Conservation (phyloP, 2,888 invertebrate species). For the Sphaerophoria rueppellii region DNA sequence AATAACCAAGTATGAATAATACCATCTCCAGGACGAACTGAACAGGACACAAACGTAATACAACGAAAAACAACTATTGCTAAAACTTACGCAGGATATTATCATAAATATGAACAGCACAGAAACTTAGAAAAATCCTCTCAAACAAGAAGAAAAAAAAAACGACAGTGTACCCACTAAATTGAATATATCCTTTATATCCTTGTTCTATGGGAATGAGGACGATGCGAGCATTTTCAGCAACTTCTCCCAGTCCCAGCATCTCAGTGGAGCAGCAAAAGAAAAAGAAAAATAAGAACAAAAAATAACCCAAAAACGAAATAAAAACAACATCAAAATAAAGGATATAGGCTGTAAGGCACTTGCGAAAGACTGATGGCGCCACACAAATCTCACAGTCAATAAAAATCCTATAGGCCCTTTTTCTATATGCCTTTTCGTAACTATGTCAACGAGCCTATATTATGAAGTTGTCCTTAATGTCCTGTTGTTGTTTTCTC, state of each 20-base stretch:
- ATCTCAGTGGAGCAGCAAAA: slow-evolving; percentile 51
- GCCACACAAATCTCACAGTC: slow-evolving; percentile 75
- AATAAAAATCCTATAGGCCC: slow-evolving; percentile 69
- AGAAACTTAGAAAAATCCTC: slow-evolving; percentile 58
- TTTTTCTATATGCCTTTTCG: slow-evolving; percentile 26
- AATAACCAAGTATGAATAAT: slow-evolving; percentile 52
- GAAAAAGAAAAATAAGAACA: slow-evolving; percentile 67
- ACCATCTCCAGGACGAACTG: slow-evolving; percentile 34
- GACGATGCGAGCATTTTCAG: slow-evolving; percentile 14
- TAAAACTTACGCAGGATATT: slow-evolving; percentile 69
- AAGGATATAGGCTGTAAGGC: slow-evolving; percentile 73
- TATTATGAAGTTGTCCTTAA: slow-evolving; percentile 59
- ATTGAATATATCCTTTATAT: slow-evolving; percentile 73
- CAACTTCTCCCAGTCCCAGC: slow-evolving; percentile 49
- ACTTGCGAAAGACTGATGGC: slow-evolving; percentile 75
- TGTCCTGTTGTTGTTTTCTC: slow-evolving; percentile 62
- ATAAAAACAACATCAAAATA: slow-evolving; percentile 73
- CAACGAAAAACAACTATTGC: slow-evolving; percentile 63
- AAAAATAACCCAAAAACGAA: slow-evolving; percentile 76
- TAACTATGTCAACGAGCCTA: slow-evolving; percentile 66
- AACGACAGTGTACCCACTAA: slow-evolving; percentile 50
- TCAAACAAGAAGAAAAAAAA: slow-evolving; percentile 42
- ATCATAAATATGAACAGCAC: slow-evolving; percentile 70
- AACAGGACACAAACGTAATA: slow-evolving; percentile 33
- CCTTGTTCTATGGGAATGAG: slow-evolving; percentile 18